Evolutionary conservation across 2,113 vertebrate genomes (phyloP), one percentile per base, ranked within the genome.

Genomic region (Malurus elegans): DNA sequence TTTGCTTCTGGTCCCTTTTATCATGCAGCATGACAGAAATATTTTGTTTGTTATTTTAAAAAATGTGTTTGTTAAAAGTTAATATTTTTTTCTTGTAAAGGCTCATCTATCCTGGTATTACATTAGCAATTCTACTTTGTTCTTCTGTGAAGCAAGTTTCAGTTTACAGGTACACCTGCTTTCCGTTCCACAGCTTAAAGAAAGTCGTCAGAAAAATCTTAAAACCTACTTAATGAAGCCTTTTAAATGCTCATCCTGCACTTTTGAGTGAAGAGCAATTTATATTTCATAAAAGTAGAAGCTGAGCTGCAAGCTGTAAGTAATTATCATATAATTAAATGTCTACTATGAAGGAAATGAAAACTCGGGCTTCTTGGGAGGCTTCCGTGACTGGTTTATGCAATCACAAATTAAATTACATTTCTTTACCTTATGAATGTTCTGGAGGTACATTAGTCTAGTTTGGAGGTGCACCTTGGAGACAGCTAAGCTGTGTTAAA

Each of bases 271-370:
- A 97, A 98, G 96, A 97, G 90, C 97, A 98, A 98, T 98, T 98
- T 98, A 97, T 97, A 97, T 98, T 98, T 98, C 94, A 97, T 98
- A 97, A 97, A 98, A 98, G 92, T 96, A 96, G 97, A 96, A 97
- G 95, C 96, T 93, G 94, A 97, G 96, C 96, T 98, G 97, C 96
- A 98, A 97, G 95, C 96, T 97, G 95, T 97, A 98, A 97, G 97
- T 98, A 97, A 98, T 98, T 98, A 98, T 98, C 97, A 93, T 98
- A 96, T 98, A 98, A 98, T 98, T 98, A 98, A 98, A 97, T 96
- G 93, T 98, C 97, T 98, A 58, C 97, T 95, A 96, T 96, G 97
- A 96, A 97, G 97, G 95, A 94, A 93, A 95, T 88, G 96, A 96
- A 96, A 97, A 97, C 80, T 91, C 86, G 23, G 96, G 95, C 90